Evolutionary conservation across 2,888 invertebrate species (phyloP), one percentile per base, ranked within the genome.

Genomic region (Caenorhabditis sp.): DNA sequence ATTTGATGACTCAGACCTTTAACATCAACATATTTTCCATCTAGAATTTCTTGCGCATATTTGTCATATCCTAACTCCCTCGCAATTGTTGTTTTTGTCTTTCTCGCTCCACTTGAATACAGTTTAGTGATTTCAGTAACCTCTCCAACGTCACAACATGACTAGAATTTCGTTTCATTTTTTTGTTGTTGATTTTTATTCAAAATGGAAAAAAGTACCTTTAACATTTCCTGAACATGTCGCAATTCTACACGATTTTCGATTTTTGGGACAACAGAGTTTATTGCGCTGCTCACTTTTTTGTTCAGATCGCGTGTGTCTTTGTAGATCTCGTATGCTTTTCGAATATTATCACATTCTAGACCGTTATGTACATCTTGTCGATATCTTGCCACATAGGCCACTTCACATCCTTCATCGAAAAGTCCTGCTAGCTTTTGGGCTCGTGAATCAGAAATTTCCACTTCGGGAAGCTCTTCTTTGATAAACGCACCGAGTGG

Each of bases 381-480:
- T 26, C 69, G 55, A 49, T 80, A 78, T 54, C 78, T 54, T 2
- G 78, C 75, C 12, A 80, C 68, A 23, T 78, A 80, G 21, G 80
- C 77, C n/a, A 69, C 70, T 57, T 73, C 73, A 43, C 62, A 66
- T 1, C 69, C 68, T 19, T 73, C 26, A 26, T 66, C 57, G 49
- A 73, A 62, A 3, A 73, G 36, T 0, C 43, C 4, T 4, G 24
- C 21, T 4, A 60, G 17, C 26, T 26, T 49, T 60, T 23, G 4
- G 10, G 60, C 60, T 55, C 26, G 3, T 14, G 24, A 26, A 26
- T 55, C n/a, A 6, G 21, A 10, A 26, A 55, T 55, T 24, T 55
- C 26, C 27, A 73, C 63, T 55, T 66, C n/a, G n/a, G n/a, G n/a
- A n/a, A n/a, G n/a, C n/a, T n/a, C 73, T 14, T 66, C 63, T 0